phyloP scores from a whole-genome alignment of 2,113 vertebrate species.

The Vulpes vulpes region DNA sequence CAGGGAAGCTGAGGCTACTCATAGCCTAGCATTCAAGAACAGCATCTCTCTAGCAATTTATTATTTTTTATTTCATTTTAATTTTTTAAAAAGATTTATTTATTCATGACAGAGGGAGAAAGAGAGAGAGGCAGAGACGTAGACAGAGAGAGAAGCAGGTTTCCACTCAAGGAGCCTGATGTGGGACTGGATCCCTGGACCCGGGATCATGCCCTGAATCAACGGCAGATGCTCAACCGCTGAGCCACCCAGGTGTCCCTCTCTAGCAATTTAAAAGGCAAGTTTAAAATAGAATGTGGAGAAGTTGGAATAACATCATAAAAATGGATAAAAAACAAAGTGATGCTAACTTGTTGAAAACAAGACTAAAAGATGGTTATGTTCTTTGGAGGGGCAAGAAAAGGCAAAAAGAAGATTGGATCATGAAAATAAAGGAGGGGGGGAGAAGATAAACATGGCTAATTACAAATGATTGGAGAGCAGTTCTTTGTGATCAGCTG shows the following conservation, averaged over 20 bases:
- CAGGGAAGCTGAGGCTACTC: background rate
- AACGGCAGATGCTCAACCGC: too few relatives aligned
- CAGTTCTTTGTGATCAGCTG: background rate
- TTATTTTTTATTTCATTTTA: too few relatives aligned
- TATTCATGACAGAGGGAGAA: too few relatives aligned
- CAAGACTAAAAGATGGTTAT: background rate
- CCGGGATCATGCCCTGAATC: too few relatives aligned
- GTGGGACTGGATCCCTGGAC: too few relatives aligned
- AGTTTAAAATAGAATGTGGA: conserved; percentile 39
- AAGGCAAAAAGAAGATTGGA: background rate
- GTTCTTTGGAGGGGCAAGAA: conserved; percentile 4
- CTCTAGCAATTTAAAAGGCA: conserved; percentile 31
- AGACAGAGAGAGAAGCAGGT: too few relatives aligned
- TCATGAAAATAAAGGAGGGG: background rate
- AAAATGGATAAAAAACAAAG: background rate
- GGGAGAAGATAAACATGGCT: background rate
- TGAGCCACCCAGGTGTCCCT: background rate
- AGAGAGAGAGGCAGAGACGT: too few relatives aligned
- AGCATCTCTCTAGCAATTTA: conserved; percentile 35
- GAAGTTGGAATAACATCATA: background rate
- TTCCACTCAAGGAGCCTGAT: too few relatives aligned
- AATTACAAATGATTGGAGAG: conserved; percentile 5
- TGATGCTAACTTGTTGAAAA: conserved; percentile 39
- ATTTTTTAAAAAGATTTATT: too few relatives aligned
- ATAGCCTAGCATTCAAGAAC: background rate